Evolutionary conservation across 2,797 vertebrate genomes (phyloP), one percentile per base, ranked within the genome.

Genomic region (Myotis pilosus): DNA sequence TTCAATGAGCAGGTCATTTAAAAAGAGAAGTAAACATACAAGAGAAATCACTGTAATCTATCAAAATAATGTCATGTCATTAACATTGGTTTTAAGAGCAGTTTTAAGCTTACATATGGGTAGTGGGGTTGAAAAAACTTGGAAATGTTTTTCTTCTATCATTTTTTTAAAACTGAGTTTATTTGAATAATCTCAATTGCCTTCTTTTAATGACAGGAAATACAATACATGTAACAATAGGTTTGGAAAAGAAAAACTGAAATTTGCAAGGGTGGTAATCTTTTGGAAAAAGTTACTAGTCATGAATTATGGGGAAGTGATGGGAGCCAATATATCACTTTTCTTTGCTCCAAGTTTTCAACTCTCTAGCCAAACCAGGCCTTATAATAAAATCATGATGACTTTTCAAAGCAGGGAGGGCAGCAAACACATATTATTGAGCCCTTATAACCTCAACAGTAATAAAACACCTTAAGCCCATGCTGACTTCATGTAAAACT

Each of bases 261-360:
- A 64, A 93, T 93, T 87, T 51, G 69, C 87, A 76, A 82, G 30
- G 51, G n/a, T 10, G 30, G 10, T 71, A 86, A 85, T 90, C 69
- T 94, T 92, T 87, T 91, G 92, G 87, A 94, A 93, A 88, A 90
- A 93, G 47, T 93, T 86, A 95, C 95, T 95, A 90, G 85, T 95
- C 44, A 83, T 80, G 86, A 93, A 49, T 87, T 93, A 92, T 16
- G 28, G 74, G 68, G 88, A 94, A 82, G 28, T 53, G 38, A 76
- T 33, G 80, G 81, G 47, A 93, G 49, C 72, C 76, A 90, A 72
- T 23, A 88, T 25, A 76, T 36, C 16, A 71, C 23, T 95, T 80
- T 91, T 64, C 64, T 92, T 81, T 89, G 80, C 47, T 90, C 23
- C 64, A 84, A 85, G 62, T 78, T 25, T 87, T 92, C 57, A 90